Conservation (phyloP, 2,113 vertebrate genomes). For the Trogon surrucura region DNA sequence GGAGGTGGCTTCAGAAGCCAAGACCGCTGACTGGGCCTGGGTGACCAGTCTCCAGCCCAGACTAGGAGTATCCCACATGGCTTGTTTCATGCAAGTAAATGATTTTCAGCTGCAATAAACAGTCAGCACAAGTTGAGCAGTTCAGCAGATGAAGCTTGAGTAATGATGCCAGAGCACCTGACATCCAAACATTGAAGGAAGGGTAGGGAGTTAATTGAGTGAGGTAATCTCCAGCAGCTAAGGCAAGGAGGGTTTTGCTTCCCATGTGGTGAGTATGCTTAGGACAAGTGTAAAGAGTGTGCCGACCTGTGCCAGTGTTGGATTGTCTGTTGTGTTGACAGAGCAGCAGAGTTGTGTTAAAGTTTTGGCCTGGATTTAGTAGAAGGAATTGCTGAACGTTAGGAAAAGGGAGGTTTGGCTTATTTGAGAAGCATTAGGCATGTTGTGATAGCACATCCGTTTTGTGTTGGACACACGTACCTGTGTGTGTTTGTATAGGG, state of each 20-base stretch:
- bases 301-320: neutral
- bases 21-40: neutral
- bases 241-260: neutral
- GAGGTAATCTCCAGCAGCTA: neutral
- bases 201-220: neutral
- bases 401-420: neutral
- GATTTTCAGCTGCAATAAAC: neutral
- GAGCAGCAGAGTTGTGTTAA: neutral
- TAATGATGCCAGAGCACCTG: neutral
- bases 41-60: neutral
- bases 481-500: neutral
- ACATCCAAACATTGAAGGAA: neutral
- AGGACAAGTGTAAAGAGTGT: neutral
- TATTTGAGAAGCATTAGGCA: neutral
- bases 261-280: neutral
- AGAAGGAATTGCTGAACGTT: neutral
- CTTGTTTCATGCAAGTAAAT: neutral
- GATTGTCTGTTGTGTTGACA: neutral
- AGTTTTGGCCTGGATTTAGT: neutral
- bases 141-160: neutral
- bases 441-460: neutral
- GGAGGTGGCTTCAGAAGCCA: neutral
- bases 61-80: neutral
- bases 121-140: neutral
- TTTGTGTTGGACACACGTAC: neutral